Conservation (phyloP, 1,140 invertebrate species). For the Drosophila ercepeae region DNA sequence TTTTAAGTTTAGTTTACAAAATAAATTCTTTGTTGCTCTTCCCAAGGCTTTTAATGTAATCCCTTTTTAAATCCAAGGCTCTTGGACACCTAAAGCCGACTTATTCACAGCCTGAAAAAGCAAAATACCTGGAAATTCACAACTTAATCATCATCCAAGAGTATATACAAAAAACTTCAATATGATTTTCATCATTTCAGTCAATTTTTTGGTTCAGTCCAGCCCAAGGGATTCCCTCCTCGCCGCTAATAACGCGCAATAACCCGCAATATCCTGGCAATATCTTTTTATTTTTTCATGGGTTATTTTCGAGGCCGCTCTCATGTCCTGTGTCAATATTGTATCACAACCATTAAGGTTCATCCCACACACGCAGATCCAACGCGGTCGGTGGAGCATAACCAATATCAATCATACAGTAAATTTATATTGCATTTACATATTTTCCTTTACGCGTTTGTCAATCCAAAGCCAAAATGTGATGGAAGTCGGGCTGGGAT, state of each 20-base stretch:
- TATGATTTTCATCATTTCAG: conserved; percentile 22
- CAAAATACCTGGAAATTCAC: conserved; percentile 4
- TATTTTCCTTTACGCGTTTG: conserved; percentile 64
- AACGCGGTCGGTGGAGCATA: conserved; percentile 27
- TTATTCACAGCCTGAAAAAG: not conserved
- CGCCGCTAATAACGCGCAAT: conserved; percentile 19
- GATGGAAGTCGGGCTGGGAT: no score
- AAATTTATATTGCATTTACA: conserved; percentile 50
- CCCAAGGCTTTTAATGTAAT: no score
- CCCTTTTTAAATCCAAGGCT: not conserved
- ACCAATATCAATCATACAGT: conserved; percentile 51
- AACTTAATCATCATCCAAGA: conserved; percentile 5
- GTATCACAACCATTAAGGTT: conserved; percentile 37
- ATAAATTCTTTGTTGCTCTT: not conserved
- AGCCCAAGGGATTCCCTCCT: not conserved
- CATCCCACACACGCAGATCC: not conserved
- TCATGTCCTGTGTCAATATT: conserved; percentile 38
- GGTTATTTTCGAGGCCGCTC: conserved; percentile 17
- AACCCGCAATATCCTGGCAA: conserved; percentile 25
- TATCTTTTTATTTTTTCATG: conserved; percentile 14
- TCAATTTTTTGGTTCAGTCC: conserved; percentile 20
- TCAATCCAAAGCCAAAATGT: conserved; percentile 49
- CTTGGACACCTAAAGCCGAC: not conserved
- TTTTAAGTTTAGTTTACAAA: no score
- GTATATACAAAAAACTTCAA: not conserved